Evolutionary conservation across 2,797 vertebrate species (phyloP), one percentile per base, ranked within the genome.

Genomic region (Manis pentadactyla): DNA sequence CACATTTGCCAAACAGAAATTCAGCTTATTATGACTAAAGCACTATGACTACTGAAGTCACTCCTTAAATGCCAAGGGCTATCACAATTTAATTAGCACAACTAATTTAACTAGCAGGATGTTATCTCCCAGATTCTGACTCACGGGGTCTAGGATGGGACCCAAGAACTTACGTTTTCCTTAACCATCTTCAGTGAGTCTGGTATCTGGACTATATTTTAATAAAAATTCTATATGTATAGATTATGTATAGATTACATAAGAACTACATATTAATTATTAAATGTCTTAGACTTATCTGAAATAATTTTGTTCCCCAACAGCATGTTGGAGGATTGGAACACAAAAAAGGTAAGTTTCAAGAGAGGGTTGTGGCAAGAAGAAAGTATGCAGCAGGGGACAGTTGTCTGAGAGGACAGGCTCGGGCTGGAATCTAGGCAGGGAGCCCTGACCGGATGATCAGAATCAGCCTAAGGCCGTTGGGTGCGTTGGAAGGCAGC

Each of bases 301-400:
- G 53, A 68, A 83, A 34, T 61, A 2, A 46, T 25, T 95, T 89
- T 89, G 71, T 18, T 46, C 42, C 9, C 29, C 4, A 55, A 59
- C 5, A 84, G 18, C 2, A 13, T 89, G 18, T 11, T 93, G 14
- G 29, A n/a, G 18, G 21, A 61, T 87, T 94, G 14, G 63, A 90
- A 95, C 42, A 75, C 66, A 84, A 69, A 91, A 39, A 15, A 87
- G 9, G 11, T n/a, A 71, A 59, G 53, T 68, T 89, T 95, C 51
- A 74, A 53, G 66, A 82, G 59, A 78, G 10, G 13, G 42, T 42
- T 53, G 34, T 73, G 12, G 21, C 5, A 29, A 17, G 21, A 57
- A 73, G 29, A 61, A 39, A 46, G 64, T 19, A 12, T n/a, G 12
- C 3, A 39, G 8, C 34, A 3, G 31, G 25, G 6, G 34, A 31